Evolutionary conservation across 1,140 invertebrate genomes (phyloP).

Genomic region (Branchinecta lynchi): DNA sequence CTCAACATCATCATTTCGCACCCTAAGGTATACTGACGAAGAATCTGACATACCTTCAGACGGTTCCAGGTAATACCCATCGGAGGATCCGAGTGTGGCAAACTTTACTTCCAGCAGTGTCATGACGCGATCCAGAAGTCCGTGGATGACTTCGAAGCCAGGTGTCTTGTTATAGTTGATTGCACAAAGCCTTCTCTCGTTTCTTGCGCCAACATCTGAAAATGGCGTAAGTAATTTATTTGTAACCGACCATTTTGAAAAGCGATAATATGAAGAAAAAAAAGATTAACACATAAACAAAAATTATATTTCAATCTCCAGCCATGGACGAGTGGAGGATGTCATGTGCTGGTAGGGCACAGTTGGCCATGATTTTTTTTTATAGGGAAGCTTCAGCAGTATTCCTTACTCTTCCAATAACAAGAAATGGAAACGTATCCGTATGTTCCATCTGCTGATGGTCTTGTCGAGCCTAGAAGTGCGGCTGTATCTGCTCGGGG

Average conservation of each 20-base stretch:
- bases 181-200: conserved; percentile 72
- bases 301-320: conserved; percentile 13
- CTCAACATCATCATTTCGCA: too few species aligned
- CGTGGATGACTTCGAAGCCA: conserved; percentile 93
- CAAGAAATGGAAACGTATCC: too few species aligned
- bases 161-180: conserved; percentile 82
- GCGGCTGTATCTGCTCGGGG: too few species aligned
- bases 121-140: conserved; percentile 85
- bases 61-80: conserved; percentile 55
- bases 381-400: too few species aligned
- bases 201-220: conserved; percentile 71
- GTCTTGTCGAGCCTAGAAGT: too few species aligned
- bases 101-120: conserved; percentile 60
- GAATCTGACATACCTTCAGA: conserved; percentile 43
- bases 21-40: too few species aligned
- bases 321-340: background rate
- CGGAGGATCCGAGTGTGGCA: conserved; percentile 29
- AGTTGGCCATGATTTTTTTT: too few species aligned
- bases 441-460: too few species aligned
- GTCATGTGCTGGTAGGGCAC: background rate
- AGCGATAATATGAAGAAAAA: conserved; percentile 12
- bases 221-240: conserved; percentile 18
- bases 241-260: background rate
- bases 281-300: background rate
- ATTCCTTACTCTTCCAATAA: too few species aligned